phyloP scores from a whole-genome alignment of 1,140 invertebrate species.

The Leptinotarsa undecemlineata region DNA sequence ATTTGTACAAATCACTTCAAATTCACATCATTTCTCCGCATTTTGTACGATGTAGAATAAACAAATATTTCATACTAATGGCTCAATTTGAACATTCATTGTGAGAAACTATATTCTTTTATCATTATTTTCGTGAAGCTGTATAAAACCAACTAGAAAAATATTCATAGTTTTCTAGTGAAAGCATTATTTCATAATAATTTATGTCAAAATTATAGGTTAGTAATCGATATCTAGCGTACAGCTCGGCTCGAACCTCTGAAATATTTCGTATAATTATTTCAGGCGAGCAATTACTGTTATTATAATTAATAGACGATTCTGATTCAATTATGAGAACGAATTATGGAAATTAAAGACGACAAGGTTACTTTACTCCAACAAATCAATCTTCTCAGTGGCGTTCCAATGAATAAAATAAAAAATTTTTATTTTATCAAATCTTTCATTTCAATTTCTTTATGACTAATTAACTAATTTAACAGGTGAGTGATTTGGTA shows the following conservation, averaged over 20 bases:
- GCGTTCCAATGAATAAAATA: too few species aligned
- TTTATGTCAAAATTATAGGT: slow-evolving; percentile 9
- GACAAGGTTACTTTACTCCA: too few species aligned
- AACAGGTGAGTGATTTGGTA: too few species aligned
- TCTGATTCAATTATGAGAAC: slow-evolving; percentile 2
- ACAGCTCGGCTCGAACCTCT: not conserved
- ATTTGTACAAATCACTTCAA: too few species aligned
- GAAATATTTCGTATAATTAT: slow-evolving; percentile 14
- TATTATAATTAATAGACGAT: slow-evolving; percentile 13
- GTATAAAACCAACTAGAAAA: not conserved
- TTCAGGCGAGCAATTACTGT: not conserved
- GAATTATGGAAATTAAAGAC: slow-evolving; percentile 7
- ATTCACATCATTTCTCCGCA: too few species aligned
- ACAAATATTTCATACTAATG: too few species aligned
- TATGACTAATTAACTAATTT: too few species aligned
- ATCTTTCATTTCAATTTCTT: too few species aligned
- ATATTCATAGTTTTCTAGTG: not conserved
- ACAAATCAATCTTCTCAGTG: too few species aligned
- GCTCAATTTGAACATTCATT: too few species aligned
- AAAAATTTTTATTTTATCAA: too few species aligned
- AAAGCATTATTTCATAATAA: slow-evolving; percentile 1
- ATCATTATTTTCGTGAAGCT: not conserved
- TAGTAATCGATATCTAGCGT: not conserved
- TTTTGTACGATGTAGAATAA: too few species aligned
- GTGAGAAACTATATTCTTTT: not conserved